Percentiles rank a stretch among this genome's conserved stretches.
These are phyloP conservation scores for western clawed frog (Xenopus tropicalis) DNA, from an alignment of 2,113 vertebrate species.

Conservation along the genomic window UCB_Xtro_10.0 CM004449.2:82756001-82756500, in stretches of 20 bases:
- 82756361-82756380: constrained; percentile 26
- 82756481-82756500: constrained; percentile 29
- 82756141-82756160: too few species aligned
- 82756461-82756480: constrained; percentile 22
- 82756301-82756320: constrained; percentile 25
- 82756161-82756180: background rate
- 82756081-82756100: too few species aligned
- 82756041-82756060: too few species aligned
- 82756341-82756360: constrained; percentile 38
- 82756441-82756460: constrained; percentile 39
- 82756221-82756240: background rate
- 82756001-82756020: too few species aligned
- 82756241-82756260: constrained; percentile 27
- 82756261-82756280: constrained; percentile 32
- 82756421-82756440: constrained; percentile 42
- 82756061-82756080: too few species aligned
- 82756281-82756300: constrained; percentile 16
- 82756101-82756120: too few species aligned
- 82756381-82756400: constrained; percentile 32
- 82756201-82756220: background rate
- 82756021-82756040: too few species aligned
- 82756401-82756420: constrained; percentile 30
- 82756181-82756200: constrained; percentile 3
- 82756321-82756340: constrained; percentile 41
- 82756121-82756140: too few species aligned